Base-by-base conservation (phyloP, 2,797 vertebrate genomes). In the Acipenser ruthenus region DNA sequence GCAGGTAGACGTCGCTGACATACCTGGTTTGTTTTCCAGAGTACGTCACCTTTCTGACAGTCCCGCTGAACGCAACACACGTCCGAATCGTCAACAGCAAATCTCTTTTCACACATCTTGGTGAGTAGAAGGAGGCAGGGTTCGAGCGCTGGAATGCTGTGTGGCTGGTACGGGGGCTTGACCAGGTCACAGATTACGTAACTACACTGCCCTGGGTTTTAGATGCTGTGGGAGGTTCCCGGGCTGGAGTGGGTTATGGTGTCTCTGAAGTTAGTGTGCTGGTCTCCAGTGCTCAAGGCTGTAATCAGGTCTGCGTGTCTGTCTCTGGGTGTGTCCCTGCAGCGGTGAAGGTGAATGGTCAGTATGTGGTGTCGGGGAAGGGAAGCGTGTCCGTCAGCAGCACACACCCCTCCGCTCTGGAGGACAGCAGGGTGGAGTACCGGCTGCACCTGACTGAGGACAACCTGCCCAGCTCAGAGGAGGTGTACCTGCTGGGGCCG, bases 41-140 rank as follows among this genome's bases (percentile, higher is more conserved):
- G 67, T 99, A 99, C 0, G 74, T 88, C 69, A 95, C 94, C 0
- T 97, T 99, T 73, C 83, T 99, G 68, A 86, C 84, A 1, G 69
- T 96, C 72, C 89, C 94, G 4, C 75, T 79, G 13, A 93, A 93
- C 23, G 74, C 89, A 73, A 95, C 93, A 60, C 80, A 72, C 0
- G 84, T 93, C 56, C 81, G 64, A 1, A 51, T 99, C 8, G 63
- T 86, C 77, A 99, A 99, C 81, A 79, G 6, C 68, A 91, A 88
- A 8, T 94, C 97, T 0, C 84, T 96, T 70, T 98, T 97, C 82
- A 95, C 97, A 10, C 97, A 99, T 74, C 77, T 99, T 82, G 96
- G 97, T 98, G 81, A 89, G 91, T 66, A 8, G 50, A 12, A 37
- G 9, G 6, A 8, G 6, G 9, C 52, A 3, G 52, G 52, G 52